Percentiles rank a stretch among this genome's conserved stretches.
Conservation (phyloP, 1,140 invertebrate genomes). For the Hyposmocoma kahamanoa region DNA sequence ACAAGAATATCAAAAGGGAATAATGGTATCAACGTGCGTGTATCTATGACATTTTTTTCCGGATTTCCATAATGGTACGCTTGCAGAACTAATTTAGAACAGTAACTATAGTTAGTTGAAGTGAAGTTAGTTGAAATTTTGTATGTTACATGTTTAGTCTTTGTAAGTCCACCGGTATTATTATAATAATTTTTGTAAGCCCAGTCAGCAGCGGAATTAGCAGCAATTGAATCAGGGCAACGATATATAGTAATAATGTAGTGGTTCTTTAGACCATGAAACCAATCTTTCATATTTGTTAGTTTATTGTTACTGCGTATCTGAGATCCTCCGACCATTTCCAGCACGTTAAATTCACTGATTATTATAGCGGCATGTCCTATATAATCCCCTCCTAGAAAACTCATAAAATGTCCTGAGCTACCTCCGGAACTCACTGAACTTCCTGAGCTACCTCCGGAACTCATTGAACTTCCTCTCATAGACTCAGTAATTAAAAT, state of each 20-base stretch:
- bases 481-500: conserved; percentile 48
- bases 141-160: conserved; percentile 41
- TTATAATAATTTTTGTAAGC: conserved; percentile 45
- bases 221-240: conserved; percentile 22
- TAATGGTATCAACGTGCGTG: no score
- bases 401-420: no score
- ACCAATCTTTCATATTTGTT: conserved; percentile 37
- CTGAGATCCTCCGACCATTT: conserved; percentile 36
- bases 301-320: conserved; percentile 42
- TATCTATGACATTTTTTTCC: no score
- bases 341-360: conserved; percentile 39
- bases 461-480: no score
- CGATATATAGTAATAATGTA: conserved; percentile 48
- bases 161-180: conserved; percentile 29
- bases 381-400: conserved; percentile 33
- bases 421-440: no score
- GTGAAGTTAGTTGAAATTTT: conserved; percentile 27
- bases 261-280: conserved; percentile 39
- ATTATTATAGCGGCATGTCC: conserved; percentile 48
- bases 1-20: no score
- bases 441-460: no score
- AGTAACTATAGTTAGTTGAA: conserved; percentile 41
- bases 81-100: conserved; percentile 46
- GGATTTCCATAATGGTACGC: conserved; percentile 49
- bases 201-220: conserved; percentile 33